Conservation (phyloP, 2,797 vertebrate genomes). For the Dipus sagitta region DNA sequence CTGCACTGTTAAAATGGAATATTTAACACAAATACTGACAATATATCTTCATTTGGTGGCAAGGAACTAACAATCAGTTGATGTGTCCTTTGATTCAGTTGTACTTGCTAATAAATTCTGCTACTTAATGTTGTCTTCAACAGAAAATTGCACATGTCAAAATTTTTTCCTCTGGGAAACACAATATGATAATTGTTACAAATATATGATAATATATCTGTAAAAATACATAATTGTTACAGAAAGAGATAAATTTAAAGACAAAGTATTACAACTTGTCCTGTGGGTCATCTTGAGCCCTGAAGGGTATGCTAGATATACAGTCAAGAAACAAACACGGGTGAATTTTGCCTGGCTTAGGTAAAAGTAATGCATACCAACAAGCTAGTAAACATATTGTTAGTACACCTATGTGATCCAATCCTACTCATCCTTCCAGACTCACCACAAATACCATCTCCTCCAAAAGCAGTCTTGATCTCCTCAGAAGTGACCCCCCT, state of each 20-base stretch:
- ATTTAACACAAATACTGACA: conserved; percentile 86
- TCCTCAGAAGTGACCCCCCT: not conserved
- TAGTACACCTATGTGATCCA: not conserved
- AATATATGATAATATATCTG: not conserved
- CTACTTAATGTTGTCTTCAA: conserved; percentile 86
- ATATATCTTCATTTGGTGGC: conserved; percentile 85
- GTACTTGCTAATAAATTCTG: conserved; percentile 87
- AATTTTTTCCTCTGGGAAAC: conserved; percentile 80
- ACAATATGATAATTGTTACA: conserved; percentile 71
- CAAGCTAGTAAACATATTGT: not conserved
- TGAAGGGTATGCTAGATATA: not conserved
- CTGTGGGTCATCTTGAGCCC: conserved; percentile 53
- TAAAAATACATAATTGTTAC: conserved; percentile 56
- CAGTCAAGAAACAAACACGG: not conserved
- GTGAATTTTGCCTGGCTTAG: conserved; percentile 1
- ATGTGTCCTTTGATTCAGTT: conserved; percentile 84
- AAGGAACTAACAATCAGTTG: conserved; percentile 80
- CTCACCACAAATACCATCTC: not conserved
- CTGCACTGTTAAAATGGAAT: conserved; percentile 84
- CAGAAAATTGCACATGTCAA: conserved; percentile 82
- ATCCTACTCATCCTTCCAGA: not conserved
- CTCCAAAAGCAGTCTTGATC: conserved; percentile 18
- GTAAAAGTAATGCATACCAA: conserved; percentile 7
- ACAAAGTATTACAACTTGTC: conserved; percentile 56
- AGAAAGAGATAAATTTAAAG: conserved; percentile 78